Conservation (phyloP, 2,888 invertebrate species). For the Anarsia innoxiella region DNA sequence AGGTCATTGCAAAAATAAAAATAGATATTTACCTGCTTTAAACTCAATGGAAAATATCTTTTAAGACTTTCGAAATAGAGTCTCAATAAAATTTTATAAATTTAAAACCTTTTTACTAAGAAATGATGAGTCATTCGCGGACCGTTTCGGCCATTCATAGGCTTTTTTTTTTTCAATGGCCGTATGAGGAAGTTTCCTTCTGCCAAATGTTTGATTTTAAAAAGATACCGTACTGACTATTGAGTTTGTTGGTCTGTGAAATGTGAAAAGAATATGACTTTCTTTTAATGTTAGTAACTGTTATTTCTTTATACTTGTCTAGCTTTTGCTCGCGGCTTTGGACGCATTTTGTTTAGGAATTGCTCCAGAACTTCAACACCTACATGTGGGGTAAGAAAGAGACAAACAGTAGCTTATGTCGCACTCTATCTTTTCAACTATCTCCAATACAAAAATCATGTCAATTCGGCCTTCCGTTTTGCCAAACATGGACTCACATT, state of each 20-base stretch:
- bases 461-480: too few relatives aligned
- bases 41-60: background rate
- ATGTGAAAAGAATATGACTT: too few relatives aligned
- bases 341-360: too few relatives aligned
- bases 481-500: too few relatives aligned
- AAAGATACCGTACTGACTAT: background rate
- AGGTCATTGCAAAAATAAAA: constrained; percentile 3
- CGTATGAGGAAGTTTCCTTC: background rate
- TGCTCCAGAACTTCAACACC: too few relatives aligned
- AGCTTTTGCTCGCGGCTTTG: too few relatives aligned
- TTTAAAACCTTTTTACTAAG: background rate
- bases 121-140: constrained; percentile 9
- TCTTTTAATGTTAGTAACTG: background rate
- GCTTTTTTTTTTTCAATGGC: constrained; percentile 3
- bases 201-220: background rate
- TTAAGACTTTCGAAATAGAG: background rate
- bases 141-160: background rate
- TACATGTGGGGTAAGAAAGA: too few relatives aligned
- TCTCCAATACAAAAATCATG: too few relatives aligned
- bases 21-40: constrained; percentile 3
- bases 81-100: background rate
- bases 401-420: too few relatives aligned
- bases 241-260: background rate
- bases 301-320: background rate
- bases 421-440: too few relatives aligned